A percentile compares a stretch with the other conserved stretches of the same genome.
Evolutionary conservation across 2,113 vertebrate genomes (phyloP).

Genomic region (Rhodinocichla rosea): DNA sequence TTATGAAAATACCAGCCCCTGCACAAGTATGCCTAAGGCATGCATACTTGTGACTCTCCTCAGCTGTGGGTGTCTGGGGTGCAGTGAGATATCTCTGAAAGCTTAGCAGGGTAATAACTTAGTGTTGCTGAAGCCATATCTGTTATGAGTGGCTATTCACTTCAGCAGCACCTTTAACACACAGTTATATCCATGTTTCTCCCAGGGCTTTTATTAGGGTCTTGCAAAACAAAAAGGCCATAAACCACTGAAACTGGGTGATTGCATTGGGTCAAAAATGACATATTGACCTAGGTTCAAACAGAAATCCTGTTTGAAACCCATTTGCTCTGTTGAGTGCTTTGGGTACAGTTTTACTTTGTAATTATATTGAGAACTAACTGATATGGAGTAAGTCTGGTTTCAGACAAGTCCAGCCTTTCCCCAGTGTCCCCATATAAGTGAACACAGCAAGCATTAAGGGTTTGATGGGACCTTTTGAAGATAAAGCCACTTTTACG

Average conservation of each 20-base stretch:
- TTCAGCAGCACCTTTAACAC: background rate
- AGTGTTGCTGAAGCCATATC: background rate
- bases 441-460: background rate
- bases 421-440: background rate
- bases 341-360: background rate
- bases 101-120: background rate
- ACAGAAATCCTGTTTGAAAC: background rate
- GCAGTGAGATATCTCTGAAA: background rate
- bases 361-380: background rate
- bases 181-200: background rate
- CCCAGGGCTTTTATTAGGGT: accelerated
- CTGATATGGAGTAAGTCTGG: background rate
- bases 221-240: background rate
- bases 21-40: background rate
- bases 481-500: background rate
- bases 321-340: background rate
- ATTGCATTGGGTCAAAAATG: background rate
- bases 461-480: background rate
- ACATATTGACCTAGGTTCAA: background rate
- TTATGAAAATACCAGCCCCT: background rate
- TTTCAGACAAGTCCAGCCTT: background rate
- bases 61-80: background rate
- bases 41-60: background rate
- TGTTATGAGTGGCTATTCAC: background rate
- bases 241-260: background rate